Evolutionary conservation across 2,797 vertebrate species (phyloP), one percentile per base, ranked within the genome.

Genomic region (Scolopax rusticola): DNA sequence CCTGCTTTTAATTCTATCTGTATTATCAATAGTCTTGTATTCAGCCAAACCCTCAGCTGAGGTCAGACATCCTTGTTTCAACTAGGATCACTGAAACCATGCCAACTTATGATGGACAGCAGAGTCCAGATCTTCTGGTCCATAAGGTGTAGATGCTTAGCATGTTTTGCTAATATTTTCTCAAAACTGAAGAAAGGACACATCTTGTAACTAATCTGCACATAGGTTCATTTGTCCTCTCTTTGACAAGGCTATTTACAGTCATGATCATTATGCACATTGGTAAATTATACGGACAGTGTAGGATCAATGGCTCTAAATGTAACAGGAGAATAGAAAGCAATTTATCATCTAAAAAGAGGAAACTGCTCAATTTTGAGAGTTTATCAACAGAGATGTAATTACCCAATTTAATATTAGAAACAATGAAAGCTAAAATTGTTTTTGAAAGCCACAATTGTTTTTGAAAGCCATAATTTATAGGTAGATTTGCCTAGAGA

Each of bases 241-340:
- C 64, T 93, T 89, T 93, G 81, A 80, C 48, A 90, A 92, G 61
- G 27, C 45, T 95, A 74, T 96, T 97, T 89, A 83, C 84, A 89
- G 67, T 84, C 53, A 56, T 77, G 81, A 95, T 76, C 41, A 59
- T 78, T 84, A 74, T 77, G 89, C 14, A 79, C 48, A 63, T 74
- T 68, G 56, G 30, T 82, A 96, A 96, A 93, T 91, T 71, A 92
- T 59, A 59, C 3, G 19, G 56, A 80, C 18, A 32, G 33, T 65
- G 43, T 50, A 89, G 41, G 83, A 93, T 84, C 77, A 82, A 87
- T 92, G 19, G 9, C 4, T 80, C 57, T 89, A 82, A 71, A 92
- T 92, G 80, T 28, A 95, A 88, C n/a, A 78, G 36, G 68, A 65
- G 15, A 56, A 74, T 60, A 90, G 41, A 89, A 89, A 13, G 23